A percentile compares a stretch with the other conserved stretches of the same genome.
phyloP scores from a whole-genome alignment of 2,797 vertebrate genomes.

The Danio aesculapii region DNA sequence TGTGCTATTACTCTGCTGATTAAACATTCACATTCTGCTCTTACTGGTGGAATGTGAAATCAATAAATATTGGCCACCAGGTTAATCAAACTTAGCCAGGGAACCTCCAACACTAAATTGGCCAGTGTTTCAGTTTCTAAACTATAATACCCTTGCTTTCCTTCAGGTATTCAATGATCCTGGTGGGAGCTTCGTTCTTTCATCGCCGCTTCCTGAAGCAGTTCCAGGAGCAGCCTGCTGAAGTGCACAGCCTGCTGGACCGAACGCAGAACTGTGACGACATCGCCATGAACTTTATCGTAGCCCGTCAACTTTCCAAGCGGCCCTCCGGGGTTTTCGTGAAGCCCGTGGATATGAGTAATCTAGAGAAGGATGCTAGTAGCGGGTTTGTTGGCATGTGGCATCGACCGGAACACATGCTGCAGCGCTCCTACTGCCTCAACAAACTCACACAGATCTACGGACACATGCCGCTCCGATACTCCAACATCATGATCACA shows the following conservation, averaged over 20 bases:
- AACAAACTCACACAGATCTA: constrained; percentile 89
- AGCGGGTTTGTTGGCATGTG: constrained; percentile 94
- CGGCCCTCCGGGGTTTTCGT: constrained; percentile 89
- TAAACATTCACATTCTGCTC: too few relatives aligned
- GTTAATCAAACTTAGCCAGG: too few relatives aligned
- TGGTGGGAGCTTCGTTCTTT: constrained; percentile 93
- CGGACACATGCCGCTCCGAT: constrained; percentile 88
- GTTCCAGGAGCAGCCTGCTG: constrained; percentile 86
- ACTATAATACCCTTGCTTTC: not conserved
- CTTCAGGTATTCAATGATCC: constrained; percentile 90
- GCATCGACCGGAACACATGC: constrained; percentile 91
- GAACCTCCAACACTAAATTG: too few relatives aligned
- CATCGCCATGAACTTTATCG: constrained; percentile 92
- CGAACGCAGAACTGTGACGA: constrained; percentile 96
- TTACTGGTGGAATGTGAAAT: too few relatives aligned
- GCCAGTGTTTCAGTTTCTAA: too few relatives aligned
- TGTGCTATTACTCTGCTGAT: too few relatives aligned
- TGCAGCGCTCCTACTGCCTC: constrained; percentile 93
- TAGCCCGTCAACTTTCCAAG: constrained; percentile 78
- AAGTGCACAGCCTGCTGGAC: constrained; percentile 85
- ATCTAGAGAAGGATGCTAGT: constrained; percentile 89
- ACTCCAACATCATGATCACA: constrained; percentile 94
- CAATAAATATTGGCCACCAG: too few relatives aligned
- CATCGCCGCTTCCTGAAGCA: constrained; percentile 85
- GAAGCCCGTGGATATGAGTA: constrained; percentile 90